Evolutionary conservation across 2,797 vertebrate species (phyloP).

Genomic region (Lateolabrax maculatus): DNA sequence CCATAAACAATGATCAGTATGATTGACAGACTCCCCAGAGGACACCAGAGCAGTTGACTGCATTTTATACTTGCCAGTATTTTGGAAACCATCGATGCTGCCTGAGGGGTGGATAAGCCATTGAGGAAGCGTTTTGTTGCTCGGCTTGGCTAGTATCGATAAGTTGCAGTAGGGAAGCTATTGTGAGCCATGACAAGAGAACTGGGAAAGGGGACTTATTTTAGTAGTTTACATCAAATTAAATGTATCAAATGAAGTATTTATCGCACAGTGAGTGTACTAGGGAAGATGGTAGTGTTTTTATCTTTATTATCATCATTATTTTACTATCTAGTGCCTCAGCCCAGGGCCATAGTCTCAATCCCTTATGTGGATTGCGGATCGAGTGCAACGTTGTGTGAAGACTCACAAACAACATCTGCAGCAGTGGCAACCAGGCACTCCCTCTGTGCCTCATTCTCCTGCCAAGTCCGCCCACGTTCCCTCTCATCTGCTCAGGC

Average conservation of each 20-base stretch:
- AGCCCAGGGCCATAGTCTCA: constrained; percentile 12
- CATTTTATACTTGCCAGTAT: constrained; percentile 8
- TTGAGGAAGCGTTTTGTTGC: constrained; percentile 50
- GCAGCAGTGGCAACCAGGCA: constrained; percentile 58
- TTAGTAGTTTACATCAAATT: constrained; percentile 12
- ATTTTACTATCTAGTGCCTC: constrained; percentile 35
- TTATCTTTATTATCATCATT: constrained; percentile 25
- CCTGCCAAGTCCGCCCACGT: constrained; percentile 67
- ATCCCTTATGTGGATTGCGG: constrained; percentile 30
- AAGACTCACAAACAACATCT: constrained; percentile 73
- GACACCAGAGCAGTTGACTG: constrained; percentile 18
- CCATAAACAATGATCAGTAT: constrained; percentile 30
- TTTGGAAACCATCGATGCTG: constrained; percentile 36
- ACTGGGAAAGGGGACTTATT: not conserved
- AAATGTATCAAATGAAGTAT: constrained; percentile 12
- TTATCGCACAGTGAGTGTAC: not conserved
- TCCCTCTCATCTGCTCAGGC: constrained; percentile 68
- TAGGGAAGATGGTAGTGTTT: constrained; percentile 7
- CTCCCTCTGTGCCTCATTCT: constrained; percentile 60
- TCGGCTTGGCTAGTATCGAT: constrained; percentile 21
- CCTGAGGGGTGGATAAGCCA: constrained; percentile 42
- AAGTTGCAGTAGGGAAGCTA: constrained; percentile 4
- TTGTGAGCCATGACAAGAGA: not conserved
- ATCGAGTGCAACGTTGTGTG: constrained; percentile 44
- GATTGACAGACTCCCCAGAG: not conserved